A percentile compares a stretch with the other conserved stretches of the same genome.
These are phyloP conservation scores for Dyspetes luteomarginatus DNA, from an alignment of 2,888 invertebrate species.

Conservation along the genomic window DNA sequence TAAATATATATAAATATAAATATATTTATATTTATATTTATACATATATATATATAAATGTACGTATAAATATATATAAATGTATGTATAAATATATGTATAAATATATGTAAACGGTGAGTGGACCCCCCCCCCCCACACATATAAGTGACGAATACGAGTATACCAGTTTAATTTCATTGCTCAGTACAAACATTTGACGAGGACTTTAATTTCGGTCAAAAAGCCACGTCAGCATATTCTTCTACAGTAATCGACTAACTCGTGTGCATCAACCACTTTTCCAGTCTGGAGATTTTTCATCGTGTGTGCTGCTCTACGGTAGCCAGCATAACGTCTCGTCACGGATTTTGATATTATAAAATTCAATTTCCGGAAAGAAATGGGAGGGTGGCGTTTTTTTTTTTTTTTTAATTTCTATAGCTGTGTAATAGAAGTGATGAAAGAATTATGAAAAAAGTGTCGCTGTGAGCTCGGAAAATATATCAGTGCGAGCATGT, in stretches of 20 bases:
- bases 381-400: not conserved
- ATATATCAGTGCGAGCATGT: too few relatives aligned
- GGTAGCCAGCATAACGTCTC: not conserved
- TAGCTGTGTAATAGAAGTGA: too few relatives aligned
- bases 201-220: conserved; percentile 24
- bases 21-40: not conserved
- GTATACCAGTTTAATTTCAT: conserved; percentile 2
- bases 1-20: not conserved
- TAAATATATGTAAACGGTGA: not conserved
- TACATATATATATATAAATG: not conserved
- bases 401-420: too few relatives aligned
- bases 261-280: not conserved
- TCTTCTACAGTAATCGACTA: not conserved
- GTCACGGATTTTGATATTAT: not conserved
- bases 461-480: too few relatives aligned
- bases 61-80: not conserved
- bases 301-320: not conserved
- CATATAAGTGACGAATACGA: not conserved
- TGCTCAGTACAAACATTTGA: conserved; percentile 8
- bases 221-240: conserved; percentile 6
- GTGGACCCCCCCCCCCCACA: not conserved
- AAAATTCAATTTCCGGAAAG: not conserved
- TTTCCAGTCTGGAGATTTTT: conserved; percentile 28
- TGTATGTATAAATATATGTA: not conserved
- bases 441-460: too few relatives aligned